Base-by-base conservation (phyloP, 2,888 invertebrate genomes). In the Branchellion lobata region DNA sequence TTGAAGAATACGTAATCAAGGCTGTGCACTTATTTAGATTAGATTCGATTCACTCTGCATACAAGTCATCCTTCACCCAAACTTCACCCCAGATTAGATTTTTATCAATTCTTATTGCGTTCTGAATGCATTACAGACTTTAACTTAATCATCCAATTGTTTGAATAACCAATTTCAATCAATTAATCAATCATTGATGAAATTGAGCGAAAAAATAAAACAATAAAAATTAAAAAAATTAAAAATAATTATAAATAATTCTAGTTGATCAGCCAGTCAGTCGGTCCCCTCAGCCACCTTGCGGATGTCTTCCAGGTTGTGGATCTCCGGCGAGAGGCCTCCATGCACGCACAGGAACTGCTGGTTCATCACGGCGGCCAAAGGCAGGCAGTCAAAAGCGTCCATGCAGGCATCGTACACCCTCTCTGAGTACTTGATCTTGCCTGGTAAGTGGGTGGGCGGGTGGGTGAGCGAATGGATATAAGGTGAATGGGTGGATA, bases 381-480 rank as follows among this genome's bases (percentile, higher is more conserved):
- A 91, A 84, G 99, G 99, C 89, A 99, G 91, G 90, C 98, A 99
- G 90, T 99, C 99, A 90, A 99, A 99, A 83, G 99, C 96, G 87
- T 98, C 97, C 99, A 99, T 99, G 90, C 98, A 98, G 86, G 96
- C 95, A 90, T 99, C 98, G 90, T 99, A 99, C 86, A 99, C 96
- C 89, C 94, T 92, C 90, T 99, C 98, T 86, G 97, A 96, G 92
- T 99, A 99, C 91, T 99, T 99, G 90, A 99, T 99, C 92, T 94
- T 94, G 91, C 94, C 94, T 95, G 73, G n/a, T n/a, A n/a, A n/a
- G n/a, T n/a, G n/a, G n/a, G n/a, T n/a, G n/a, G n/a, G n/a, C 21
- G 31, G 14, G 29, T 27, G 65, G 14, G 34, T 29, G 29, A 11
- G 5, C 5, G 29, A 29, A 11, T 24, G 29, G 24, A 72, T 31